Base-by-base conservation (phyloP, 2,888 invertebrate species). In the Archaeoteleia sp. region DNA sequence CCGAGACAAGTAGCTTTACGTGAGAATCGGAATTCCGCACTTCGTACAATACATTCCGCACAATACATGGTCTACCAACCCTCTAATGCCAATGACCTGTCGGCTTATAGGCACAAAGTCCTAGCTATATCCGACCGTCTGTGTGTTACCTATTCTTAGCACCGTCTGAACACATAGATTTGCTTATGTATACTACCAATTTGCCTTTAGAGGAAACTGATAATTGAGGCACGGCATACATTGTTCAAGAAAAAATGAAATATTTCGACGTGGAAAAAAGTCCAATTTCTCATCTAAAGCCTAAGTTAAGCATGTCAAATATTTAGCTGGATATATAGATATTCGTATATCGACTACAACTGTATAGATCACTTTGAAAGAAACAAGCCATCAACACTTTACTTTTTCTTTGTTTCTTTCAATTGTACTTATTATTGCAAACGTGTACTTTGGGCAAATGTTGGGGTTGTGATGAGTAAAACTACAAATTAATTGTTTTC, bases 31-130 rank as follows among this genome's bases (percentile, higher is more conserved):
- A 63, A 55, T 63, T 63, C 49, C 62, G 35, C 39, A 54, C 40
- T n/a, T n/a, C n/a, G n/a, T n/a, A n/a, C n/a, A n/a, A n/a, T n/a
- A n/a, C n/a, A n/a, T 62, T 42, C 65, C 67, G 77, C 68, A 74
- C 73, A 73, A 75, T 76, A 73, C 71, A 74, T 76, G 78, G 78
- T 75, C 76, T 78, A 76, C 77, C 78, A 80, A 80, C 81, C 80
- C 79, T 67, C 77, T 77, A 81, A 78, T 80, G 84, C 84, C 84
- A 84, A 83, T 83, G 84, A 84, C 84, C 84, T 79, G 81, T 75
- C 77, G 78, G 78, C 78, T 82, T 82, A 83, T 83, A 82, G 78
- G 80, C 80, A 75, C 80, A 81, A 81, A 82, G 77, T 82, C 75
- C 76, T 80, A 77, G 81, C 79, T 82, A 80, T 79, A 81, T 81